These are phyloP conservation scores for Megalonaias nervosa DNA, from an alignment of 1,140 invertebrate genomes.

Conservation along the genomic window DNA sequence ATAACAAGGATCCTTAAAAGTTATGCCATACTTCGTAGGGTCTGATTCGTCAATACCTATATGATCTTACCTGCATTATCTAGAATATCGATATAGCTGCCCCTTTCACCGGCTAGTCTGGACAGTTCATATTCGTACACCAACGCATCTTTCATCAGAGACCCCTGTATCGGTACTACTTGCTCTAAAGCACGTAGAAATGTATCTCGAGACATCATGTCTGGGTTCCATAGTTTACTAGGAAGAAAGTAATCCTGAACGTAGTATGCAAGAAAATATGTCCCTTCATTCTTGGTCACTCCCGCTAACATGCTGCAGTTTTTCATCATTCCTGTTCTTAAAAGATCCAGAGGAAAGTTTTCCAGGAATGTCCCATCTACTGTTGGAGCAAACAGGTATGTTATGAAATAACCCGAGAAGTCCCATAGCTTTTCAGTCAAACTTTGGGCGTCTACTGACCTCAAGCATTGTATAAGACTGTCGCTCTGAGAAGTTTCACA, in stretches of 20 bases:
- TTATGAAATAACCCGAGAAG: slow-evolving; percentile 1
- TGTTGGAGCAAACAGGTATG: slow-evolving; percentile 84
- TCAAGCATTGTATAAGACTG: slow-evolving; percentile 84
- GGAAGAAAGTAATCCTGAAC: slow-evolving; percentile 18
- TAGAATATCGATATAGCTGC: slow-evolving; percentile 41
- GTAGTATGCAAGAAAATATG: slow-evolving; percentile 53
- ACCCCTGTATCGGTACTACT: slow-evolving; percentile 2
- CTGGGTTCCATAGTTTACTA: background rate
- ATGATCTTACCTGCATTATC: slow-evolving; percentile 46
- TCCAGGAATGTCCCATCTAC: slow-evolving; percentile 92
- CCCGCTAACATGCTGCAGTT: slow-evolving; percentile 92
- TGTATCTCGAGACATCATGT: background rate
- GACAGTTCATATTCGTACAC: slow-evolving; percentile 35
- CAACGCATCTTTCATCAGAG: slow-evolving; percentile 16
- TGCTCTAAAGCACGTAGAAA: background rate
- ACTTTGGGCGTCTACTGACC: slow-evolving; percentile 78
- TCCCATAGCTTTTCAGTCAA: slow-evolving; percentile 87
- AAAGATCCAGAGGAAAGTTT: slow-evolving; percentile 83
- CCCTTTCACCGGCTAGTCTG: slow-evolving; percentile 7
- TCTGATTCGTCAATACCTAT: too few relatives aligned
- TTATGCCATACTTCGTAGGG: too few relatives aligned
- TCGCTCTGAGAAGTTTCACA: slow-evolving; percentile 48
- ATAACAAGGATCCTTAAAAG: too few relatives aligned
- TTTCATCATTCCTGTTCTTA: slow-evolving; percentile 89
- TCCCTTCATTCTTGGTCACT: slow-evolving; percentile 87